A percentile compares a stretch with the other conserved stretches of the same genome.
Conservation (phyloP, 2,888 invertebrate genomes). For the Agrilus mali region DNA sequence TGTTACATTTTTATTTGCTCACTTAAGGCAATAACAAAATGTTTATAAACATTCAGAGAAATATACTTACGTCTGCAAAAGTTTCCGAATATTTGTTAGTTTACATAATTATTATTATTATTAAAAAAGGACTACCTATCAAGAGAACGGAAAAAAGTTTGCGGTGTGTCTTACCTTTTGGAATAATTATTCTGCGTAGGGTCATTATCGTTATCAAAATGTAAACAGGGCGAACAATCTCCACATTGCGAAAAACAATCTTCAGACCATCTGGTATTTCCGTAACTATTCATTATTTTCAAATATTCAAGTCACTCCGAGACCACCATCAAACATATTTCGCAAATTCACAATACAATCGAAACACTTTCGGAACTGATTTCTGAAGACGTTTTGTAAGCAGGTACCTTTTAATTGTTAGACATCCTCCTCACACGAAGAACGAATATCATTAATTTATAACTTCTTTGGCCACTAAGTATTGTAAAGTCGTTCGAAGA, state of each 20-base stretch:
- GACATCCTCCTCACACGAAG: too few relatives aligned
- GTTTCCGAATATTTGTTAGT: too few relatives aligned
- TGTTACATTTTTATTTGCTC: too few relatives aligned
- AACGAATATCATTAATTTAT: too few relatives aligned
- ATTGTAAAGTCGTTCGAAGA: too few relatives aligned
- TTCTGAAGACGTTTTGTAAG: not conserved
- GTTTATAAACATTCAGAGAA: too few relatives aligned
- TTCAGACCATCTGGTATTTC: conserved; percentile 31
- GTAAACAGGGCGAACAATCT: conserved; percentile 24
- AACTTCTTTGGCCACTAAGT: too few relatives aligned
- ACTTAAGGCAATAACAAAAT: too few relatives aligned
- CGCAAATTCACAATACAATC: not conserved
- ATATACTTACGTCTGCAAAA: too few relatives aligned
- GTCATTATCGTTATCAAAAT: conserved; percentile 19
- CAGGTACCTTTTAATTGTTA: too few relatives aligned
- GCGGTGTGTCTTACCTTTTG: conserved; percentile 22
- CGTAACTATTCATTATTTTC: conserved; percentile 20
- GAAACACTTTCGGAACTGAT: conserved; percentile 1
- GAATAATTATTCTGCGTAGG: conserved; percentile 19
- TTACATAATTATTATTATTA: too few relatives aligned
- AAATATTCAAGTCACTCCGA: conserved; percentile 8
- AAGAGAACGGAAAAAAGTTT: not conserved
- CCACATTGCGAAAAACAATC: conserved; percentile 28
- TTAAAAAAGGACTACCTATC: not conserved
- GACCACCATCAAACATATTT: conserved; percentile 13